phyloP scores from a whole-genome alignment of 2,888 invertebrate species.

The Carterocephalus palaemon region DNA sequence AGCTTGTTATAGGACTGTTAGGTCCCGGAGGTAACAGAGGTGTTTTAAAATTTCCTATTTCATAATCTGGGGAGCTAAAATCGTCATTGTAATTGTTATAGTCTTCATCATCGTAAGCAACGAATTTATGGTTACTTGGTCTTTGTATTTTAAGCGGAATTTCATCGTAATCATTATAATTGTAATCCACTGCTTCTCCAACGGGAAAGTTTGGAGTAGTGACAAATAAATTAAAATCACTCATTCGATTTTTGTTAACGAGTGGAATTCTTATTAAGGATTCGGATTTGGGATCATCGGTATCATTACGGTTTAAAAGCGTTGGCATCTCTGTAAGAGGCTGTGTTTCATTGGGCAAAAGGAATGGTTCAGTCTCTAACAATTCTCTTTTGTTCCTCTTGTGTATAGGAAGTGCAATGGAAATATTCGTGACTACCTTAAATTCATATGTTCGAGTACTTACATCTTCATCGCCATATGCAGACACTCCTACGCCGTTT shows the following conservation, averaged over 20 bases:
- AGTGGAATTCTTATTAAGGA: conserved; percentile 40
- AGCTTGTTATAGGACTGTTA: conserved; percentile 27
- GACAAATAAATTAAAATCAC: conserved; percentile 41
- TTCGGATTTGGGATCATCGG: conserved; percentile 40
- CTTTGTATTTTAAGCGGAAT: conserved; percentile 28
- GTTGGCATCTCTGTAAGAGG: conserved; percentile 27
- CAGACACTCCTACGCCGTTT: conserved; percentile 63
- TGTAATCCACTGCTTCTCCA: conserved; percentile 44
- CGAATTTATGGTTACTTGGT: conserved; percentile 36
- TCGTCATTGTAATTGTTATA: conserved; percentile 42
- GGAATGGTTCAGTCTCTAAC: conserved; percentile 51
- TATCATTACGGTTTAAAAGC: conserved; percentile 19
- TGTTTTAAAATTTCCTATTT: conserved; percentile 36
- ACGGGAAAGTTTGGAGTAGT: conserved; percentile 43
- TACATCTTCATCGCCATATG: conserved; percentile 64
- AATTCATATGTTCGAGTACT: conserved; percentile 45
- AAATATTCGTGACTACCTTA: conserved; percentile 19
- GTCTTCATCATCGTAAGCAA: conserved; percentile 41
- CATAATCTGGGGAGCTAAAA: conserved; percentile 36
- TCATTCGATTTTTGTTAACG: conserved; percentile 32
- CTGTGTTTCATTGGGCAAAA: conserved; percentile 39
- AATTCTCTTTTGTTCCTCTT: conserved; percentile 38
- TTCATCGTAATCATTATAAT: conserved; percentile 38
- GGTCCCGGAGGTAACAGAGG: background rate
- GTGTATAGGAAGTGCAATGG: conserved; percentile 15